Base-by-base conservation (phyloP, 2,888 invertebrate genomes). In the Eupithecia inturbata region DNA sequence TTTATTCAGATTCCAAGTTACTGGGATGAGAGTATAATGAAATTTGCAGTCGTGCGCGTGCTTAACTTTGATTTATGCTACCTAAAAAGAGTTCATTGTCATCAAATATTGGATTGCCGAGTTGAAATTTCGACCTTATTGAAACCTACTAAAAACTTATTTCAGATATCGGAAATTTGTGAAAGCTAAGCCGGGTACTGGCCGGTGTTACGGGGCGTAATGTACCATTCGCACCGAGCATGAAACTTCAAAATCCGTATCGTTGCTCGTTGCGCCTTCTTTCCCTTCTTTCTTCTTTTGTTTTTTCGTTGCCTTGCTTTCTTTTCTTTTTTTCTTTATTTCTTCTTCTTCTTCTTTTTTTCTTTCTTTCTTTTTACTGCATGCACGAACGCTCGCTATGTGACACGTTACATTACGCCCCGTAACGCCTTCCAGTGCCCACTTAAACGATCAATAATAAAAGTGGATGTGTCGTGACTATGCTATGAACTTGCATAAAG, bases 21-120 rank as follows among this genome's bases (percentile, higher is more conserved):
- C 64, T 53, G 33, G 64, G 45, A 28, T 73, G 36, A 73, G 28
- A 69, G 41, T 49, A 45, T 67, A 67, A 73, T 70, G 26, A 66
- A 66, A 73, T 67, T 69, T 73, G 57, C 57, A 66, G 57, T 28
- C 41, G 68, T 68, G 63, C 68, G 62, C 28, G 57, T 66, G 26
- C 66, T 64, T 33, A 41, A 26, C 26, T 66, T 26, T 66, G 66
- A 66, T 66, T 66, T 66, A 39, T 66, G 66, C 26, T 26, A 36
- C 22, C 39, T 64, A 66, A 22, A 39, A 64, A 22, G 22, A 66
- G 36, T 22, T 66, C 66, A 22, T 36, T 41, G 39, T 66, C 66
- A 36, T 66, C n/a, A 41, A 62, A 31, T 19, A 28, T 31, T 28
- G 9, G 26, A 62, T 28, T 28, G 28, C 60, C 1, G 7, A 28